phyloP scores from a whole-genome alignment of 2,888 invertebrate genomes.

The Scelioninae gen. 2 region DNA sequence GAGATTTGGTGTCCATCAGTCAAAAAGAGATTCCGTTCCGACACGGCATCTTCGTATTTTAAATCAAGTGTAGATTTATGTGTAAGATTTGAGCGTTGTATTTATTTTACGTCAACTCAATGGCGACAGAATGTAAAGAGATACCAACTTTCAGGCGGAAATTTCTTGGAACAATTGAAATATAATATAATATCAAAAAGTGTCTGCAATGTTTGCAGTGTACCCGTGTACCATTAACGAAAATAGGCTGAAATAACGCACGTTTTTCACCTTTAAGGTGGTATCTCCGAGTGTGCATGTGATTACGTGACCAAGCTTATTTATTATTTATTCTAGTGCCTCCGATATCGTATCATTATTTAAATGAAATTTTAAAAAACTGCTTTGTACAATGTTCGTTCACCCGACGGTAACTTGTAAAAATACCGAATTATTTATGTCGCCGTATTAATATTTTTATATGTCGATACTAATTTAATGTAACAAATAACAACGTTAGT shows the following conservation, averaged over 20 bases:
- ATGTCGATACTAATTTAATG: slow-evolving; percentile 72
- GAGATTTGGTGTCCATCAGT: slow-evolving; percentile 41
- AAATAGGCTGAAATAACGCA: no score
- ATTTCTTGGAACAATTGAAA: slow-evolving; percentile 41
- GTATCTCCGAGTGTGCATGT: slow-evolving; percentile 63
- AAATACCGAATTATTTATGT: slow-evolving; percentile 74
- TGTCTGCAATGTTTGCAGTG: slow-evolving; percentile 2
- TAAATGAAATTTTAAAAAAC: slow-evolving; percentile 64
- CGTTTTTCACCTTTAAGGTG: slow-evolving; percentile 47
- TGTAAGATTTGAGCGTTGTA: slow-evolving; percentile 61
- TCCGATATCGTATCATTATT: slow-evolving; percentile 68
- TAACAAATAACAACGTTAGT: slow-evolving; percentile 66
- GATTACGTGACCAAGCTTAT: slow-evolving; percentile 70
- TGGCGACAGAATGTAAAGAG: slow-evolving; percentile 64
- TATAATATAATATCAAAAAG: slow-evolving; percentile 17
- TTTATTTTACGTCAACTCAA: slow-evolving; percentile 63
- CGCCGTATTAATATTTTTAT: slow-evolving; percentile 69
- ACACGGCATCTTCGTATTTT: slow-evolving; percentile 35
- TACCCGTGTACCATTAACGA: no score
- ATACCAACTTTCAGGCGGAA: slow-evolving; percentile 50
- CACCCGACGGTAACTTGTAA: slow-evolving; percentile 70
- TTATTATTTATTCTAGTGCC: slow-evolving; percentile 74
- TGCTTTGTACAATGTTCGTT: slow-evolving; percentile 70
- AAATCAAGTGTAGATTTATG: slow-evolving; percentile 54
- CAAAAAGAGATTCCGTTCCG: slow-evolving; percentile 35